A percentile compares a stretch with the other conserved stretches of the same genome.
phyloP scores from a whole-genome alignment of 1,140 invertebrate species.

The Conopomorpha cramerella region DNA sequence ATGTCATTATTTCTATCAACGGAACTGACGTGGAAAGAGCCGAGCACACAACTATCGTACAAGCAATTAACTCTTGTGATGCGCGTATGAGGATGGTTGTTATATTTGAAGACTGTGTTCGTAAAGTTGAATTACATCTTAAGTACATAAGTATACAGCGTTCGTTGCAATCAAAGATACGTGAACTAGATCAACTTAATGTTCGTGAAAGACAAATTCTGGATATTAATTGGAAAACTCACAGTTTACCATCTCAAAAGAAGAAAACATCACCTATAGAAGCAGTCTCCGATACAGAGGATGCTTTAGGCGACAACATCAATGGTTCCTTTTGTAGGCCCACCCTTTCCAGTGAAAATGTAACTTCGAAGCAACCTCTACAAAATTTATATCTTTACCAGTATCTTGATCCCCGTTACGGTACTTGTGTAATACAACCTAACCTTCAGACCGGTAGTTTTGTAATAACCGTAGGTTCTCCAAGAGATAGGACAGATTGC shows the following conservation, averaged over 20 bases:
- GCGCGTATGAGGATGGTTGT: constrained; percentile 92
- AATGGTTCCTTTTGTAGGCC: constrained; percentile 63
- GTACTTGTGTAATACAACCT: constrained; percentile 67
- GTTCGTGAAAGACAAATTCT: constrained; percentile 81
- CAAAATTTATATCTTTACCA: constrained; percentile 69
- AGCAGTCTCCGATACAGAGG: constrained; percentile 40
- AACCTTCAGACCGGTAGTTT: constrained; percentile 67
- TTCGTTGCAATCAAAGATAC: constrained; percentile 82
- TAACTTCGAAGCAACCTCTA: constrained; percentile 61
- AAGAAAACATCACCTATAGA: constrained; percentile 65
- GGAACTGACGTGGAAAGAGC: constrained; percentile 89
- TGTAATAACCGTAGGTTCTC: constrained; percentile 68
- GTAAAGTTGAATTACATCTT: constrained; percentile 91
- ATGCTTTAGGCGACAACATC: constrained; percentile 27
- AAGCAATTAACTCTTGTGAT: constrained; percentile 89
- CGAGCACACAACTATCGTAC: constrained; percentile 88
- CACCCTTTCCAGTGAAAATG: constrained; percentile 73
- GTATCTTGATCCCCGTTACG: constrained; percentile 70
- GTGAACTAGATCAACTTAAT: constrained; percentile 82
- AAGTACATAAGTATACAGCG: constrained; percentile 87
- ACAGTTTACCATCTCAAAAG: constrained; percentile 81
- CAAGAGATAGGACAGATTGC: constrained; percentile 66
- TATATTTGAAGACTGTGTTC: constrained; percentile 92
- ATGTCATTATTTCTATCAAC: constrained; percentile 94
- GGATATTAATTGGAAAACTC: constrained; percentile 85